phyloP scores from a whole-genome alignment of 2,888 invertebrate genomes.

The Apamea sordens region DNA sequence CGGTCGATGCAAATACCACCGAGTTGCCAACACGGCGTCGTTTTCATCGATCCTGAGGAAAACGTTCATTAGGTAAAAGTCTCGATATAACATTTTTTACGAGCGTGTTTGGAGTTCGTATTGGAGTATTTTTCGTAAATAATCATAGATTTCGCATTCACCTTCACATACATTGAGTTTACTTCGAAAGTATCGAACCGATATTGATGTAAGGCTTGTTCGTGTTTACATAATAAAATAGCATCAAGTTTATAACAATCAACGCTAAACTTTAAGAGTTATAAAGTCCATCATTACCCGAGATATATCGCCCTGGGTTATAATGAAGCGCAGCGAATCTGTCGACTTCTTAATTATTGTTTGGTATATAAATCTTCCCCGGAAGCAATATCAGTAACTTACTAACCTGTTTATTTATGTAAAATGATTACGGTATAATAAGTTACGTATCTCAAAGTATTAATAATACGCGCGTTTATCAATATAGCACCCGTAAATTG shows the following conservation, averaged over 20 bases:
- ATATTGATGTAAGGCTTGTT: slow-evolving; percentile 9
- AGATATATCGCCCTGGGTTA: slow-evolving; percentile 8
- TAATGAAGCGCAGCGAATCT: slow-evolving; percentile 14
- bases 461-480: neutral
- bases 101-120: slow-evolving; percentile 7
- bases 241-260: slow-evolving; percentile 16
- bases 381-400: slow-evolving; percentile 14
- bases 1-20: slow-evolving; percentile 83
- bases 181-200: slow-evolving; percentile 19
- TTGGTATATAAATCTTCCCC: neutral
- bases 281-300: neutral
- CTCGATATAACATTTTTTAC: slow-evolving; percentile 29
- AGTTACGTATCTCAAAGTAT: neutral
- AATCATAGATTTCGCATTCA: slow-evolving; percentile 28
- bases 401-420: slow-evolving; percentile 28
- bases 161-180: slow-evolving; percentile 18
- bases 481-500: slow-evolving; percentile 2
- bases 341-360: slow-evolving; percentile 35
- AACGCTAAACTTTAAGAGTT: slow-evolving; percentile 13
- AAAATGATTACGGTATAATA: slow-evolving; percentile 15
- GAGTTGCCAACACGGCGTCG: slow-evolving; percentile 81
- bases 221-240: neutral
- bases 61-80: slow-evolving; percentile 44
- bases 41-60: slow-evolving; percentile 78
- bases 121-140: slow-evolving; percentile 16